Conservation (phyloP, 2,113 vertebrate genomes). For the Oncorhynchus gorbuscha region DNA sequence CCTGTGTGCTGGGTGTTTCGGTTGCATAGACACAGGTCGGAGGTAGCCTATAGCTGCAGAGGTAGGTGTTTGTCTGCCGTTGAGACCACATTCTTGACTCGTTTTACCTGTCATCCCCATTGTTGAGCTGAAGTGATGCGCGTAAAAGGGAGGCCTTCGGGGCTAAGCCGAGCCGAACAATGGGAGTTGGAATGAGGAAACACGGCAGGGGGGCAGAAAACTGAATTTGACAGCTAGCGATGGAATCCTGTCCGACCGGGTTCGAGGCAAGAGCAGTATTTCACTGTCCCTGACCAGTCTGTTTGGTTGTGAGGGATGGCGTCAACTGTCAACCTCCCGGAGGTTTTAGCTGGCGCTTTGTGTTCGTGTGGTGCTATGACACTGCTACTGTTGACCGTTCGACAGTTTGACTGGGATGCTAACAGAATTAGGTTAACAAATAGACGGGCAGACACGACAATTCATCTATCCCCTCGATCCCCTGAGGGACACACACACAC, state of each 20-base stretch:
- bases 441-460: conserved; percentile 18
- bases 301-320: neutral
- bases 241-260: conserved; percentile 50
- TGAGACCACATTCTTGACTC: conserved; percentile 36
- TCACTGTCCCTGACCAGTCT: conserved; percentile 10
- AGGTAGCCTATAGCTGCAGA: neutral
- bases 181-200: conserved; percentile 71
- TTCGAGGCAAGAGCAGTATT: conserved; percentile 3
- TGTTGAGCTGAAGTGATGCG: conserved; percentile 44
- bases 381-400: neutral
- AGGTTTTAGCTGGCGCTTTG: neutral
- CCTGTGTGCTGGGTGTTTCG: conserved; percentile 4
- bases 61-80: conserved; percentile 28
- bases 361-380: neutral
- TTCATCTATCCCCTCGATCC: conserved; percentile 1
- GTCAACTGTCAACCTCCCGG: neutral
- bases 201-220: conserved; percentile 22
- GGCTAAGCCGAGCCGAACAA: conserved; percentile 30
- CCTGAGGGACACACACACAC: neutral
- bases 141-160: conserved; percentile 34
- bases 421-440: neutral
- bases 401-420: neutral
- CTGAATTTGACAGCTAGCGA: conserved; percentile 29
- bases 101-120: conserved; percentile 52
- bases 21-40: conserved; percentile 11